These are phyloP conservation scores for Cepphus grylle DNA, from an alignment of 2,113 vertebrate genomes.

Conservation along the genomic window DNA sequence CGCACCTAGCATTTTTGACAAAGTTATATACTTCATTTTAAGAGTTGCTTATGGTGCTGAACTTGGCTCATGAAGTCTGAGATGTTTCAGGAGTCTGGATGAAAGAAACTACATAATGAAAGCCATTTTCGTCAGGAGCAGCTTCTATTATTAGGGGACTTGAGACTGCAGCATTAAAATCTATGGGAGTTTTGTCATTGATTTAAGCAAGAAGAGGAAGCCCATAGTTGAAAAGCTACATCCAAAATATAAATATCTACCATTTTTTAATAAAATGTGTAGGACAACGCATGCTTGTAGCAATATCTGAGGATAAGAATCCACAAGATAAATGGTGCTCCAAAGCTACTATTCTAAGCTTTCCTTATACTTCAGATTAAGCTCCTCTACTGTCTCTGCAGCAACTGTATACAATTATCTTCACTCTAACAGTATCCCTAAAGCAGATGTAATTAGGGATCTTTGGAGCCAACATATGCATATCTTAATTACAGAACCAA, in stretches of 20 bases:
- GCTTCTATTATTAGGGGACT: not conserved
- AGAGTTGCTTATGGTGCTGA: not conserved
- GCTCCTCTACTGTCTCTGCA: constrained; percentile 52
- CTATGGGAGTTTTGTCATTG: not conserved
- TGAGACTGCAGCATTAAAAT: not conserved
- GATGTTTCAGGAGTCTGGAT: not conserved
- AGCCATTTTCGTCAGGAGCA: not conserved
- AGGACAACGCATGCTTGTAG: not conserved
- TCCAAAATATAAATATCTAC: not conserved
- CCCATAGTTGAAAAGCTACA: not conserved
- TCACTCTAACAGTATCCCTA: constrained; percentile 56
- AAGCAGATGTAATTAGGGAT: constrained; percentile 72
- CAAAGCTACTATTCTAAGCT: constrained; percentile 44
- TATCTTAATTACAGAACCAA: constrained; percentile 78
- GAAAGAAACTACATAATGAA: not conserved
- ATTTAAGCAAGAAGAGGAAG: not conserved
- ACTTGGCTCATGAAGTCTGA: not conserved
- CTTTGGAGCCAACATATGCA: constrained; percentile 70
- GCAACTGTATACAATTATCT: constrained; percentile 69
- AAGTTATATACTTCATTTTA: not conserved
- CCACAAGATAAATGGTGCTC: not conserved
- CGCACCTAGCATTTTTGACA: not conserved
- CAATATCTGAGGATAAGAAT: constrained; percentile 44
- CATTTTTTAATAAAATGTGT: not conserved
- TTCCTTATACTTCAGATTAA: constrained; percentile 44